phyloP scores from a whole-genome alignment of 2,888 invertebrate species.

The Clepsis dumicolana region DNA sequence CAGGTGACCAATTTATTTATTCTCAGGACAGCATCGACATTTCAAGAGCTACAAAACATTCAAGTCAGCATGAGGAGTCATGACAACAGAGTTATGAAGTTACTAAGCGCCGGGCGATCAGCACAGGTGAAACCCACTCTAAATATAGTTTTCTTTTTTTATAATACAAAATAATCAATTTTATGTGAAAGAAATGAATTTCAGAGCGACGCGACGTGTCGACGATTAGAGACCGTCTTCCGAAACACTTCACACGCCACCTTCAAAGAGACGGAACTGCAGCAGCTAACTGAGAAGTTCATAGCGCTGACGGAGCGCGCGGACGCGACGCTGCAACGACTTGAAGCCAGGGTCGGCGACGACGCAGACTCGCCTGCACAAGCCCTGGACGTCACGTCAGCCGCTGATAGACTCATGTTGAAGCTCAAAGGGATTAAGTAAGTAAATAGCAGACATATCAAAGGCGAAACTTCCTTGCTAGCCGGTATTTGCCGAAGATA shows the following conservation, averaged over 20 bases:
- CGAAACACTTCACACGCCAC: conserved; percentile 71
- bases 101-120: conserved; percentile 65
- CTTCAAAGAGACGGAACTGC: conserved; percentile 74
- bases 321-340: conserved; percentile 74
- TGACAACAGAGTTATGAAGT: conserved; percentile 72
- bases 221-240: conserved; percentile 72
- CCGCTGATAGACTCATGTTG: conserved; percentile 67
- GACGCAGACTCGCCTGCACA: conserved; percentile 61
- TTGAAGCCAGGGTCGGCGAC: conserved; percentile 69
- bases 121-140: too few species aligned
- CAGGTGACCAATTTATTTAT: conserved; percentile 12
- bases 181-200: conserved; percentile 19
- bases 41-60: conserved; percentile 84
- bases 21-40: conserved; percentile 84
- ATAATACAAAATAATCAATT: too few species aligned
- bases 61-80: conserved; percentile 80
- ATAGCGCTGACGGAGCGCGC: conserved; percentile 78
- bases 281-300: conserved; percentile 79
- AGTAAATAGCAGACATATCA: conserved; percentile 41
- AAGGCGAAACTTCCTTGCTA: too few species aligned
- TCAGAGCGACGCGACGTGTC: conserved; percentile 72
- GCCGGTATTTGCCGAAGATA: too few species aligned
- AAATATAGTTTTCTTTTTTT: background rate
- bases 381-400: conserved; percentile 69
- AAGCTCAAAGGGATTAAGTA: conserved; percentile 74